A percentile compares a stretch with the other conserved stretches of the same genome.
Evolutionary conservation across 2,113 vertebrate species (phyloP).

Genomic region (Dendropsophus ebraccatus): DNA sequence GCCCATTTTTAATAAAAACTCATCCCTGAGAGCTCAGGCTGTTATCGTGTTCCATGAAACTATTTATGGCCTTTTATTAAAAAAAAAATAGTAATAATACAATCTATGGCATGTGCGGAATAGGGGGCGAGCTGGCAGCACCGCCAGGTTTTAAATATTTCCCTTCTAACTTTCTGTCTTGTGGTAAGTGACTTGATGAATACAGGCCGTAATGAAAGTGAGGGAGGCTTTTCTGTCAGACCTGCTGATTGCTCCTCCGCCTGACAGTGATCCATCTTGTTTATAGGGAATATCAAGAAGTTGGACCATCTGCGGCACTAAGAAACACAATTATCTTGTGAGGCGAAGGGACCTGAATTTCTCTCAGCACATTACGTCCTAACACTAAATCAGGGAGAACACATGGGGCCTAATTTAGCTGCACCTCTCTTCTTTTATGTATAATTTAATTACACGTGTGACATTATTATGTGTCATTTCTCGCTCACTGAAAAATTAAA

Average conservation of each 20-base stretch:
- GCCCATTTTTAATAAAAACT: conserved; percentile 59
- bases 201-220: conserved; percentile 44
- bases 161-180: conserved; percentile 43
- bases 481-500: conserved; percentile 24
- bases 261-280: conserved; percentile 60
- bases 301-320: conserved; percentile 54
- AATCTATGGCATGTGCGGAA: conserved; percentile 15
- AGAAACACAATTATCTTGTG: conserved; percentile 57
- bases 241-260: conserved; percentile 53
- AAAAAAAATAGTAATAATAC: conserved; percentile 41
- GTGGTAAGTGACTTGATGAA: conserved; percentile 48
- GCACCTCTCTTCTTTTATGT: conserved; percentile 44
- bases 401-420: conserved; percentile 54
- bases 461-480: conserved; percentile 46
- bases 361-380: conserved; percentile 48
- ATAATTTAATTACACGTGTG: conserved; percentile 56
- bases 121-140: neutral
- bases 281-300: conserved; percentile 57
- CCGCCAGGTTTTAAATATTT: conserved; percentile 51
- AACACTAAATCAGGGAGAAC: conserved; percentile 50
- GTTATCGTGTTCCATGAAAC: conserved; percentile 55
- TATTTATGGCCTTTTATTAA: conserved; percentile 54
- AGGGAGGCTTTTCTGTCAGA: conserved; percentile 30
- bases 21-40: conserved; percentile 56
- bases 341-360: conserved; percentile 47